Conservation (phyloP, 2,797 vertebrate genomes). For the Ceryle rudis region DNA sequence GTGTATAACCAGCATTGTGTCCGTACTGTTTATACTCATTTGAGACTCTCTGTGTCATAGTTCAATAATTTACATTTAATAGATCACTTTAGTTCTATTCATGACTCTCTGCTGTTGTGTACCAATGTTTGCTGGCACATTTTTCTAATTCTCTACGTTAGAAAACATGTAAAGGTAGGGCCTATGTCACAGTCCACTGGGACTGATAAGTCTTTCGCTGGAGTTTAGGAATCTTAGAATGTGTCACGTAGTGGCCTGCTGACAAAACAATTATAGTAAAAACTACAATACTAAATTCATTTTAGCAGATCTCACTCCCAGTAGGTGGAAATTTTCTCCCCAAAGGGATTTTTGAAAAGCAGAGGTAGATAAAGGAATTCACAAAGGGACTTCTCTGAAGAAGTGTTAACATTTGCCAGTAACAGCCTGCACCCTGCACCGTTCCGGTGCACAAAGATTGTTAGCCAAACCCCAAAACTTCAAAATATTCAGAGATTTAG, state of each 20-base stretch:
- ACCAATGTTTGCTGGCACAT: background rate
- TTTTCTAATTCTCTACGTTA: background rate
- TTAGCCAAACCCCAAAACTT: background rate
- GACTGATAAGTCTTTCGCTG: background rate
- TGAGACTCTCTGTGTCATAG: background rate
- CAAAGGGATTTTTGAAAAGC: background rate
- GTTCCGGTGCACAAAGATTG: background rate
- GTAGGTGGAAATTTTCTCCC: background rate
- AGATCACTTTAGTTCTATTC: background rate
- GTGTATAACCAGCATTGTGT: background rate
- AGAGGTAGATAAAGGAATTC: background rate
- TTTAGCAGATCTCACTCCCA: background rate
- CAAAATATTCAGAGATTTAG: background rate
- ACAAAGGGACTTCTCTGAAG: background rate
- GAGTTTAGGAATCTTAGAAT: background rate
- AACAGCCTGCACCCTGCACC: background rate
- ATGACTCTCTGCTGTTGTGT: background rate
- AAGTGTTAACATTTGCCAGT: background rate
- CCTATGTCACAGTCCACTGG: background rate
- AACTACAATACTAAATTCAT: background rate
- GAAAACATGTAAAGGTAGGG: background rate
- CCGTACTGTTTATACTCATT: background rate
- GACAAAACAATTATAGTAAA: background rate
- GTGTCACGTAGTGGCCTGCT: rapidly evolving
- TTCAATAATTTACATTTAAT: background rate